Evolutionary conservation across 2,113 vertebrate species (phyloP).

Genomic region (Heptranchias perlo): DNA sequence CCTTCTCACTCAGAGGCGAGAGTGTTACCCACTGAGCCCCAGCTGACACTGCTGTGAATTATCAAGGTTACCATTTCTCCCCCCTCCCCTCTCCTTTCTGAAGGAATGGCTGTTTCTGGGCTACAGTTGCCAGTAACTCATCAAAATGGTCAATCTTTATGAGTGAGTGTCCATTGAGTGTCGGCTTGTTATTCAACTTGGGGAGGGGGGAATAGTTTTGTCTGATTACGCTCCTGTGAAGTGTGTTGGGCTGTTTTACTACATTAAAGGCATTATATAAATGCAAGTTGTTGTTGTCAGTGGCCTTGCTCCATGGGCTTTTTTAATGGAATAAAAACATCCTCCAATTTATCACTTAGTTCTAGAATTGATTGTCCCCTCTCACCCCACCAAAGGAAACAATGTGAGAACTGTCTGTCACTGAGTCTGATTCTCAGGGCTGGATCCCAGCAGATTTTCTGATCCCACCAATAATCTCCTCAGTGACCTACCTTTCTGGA

Average conservation of each 20-base stretch:
- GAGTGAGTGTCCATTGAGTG: no score
- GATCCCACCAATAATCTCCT: neutral
- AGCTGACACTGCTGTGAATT: no score
- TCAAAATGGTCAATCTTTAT: no score
- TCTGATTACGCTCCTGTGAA: no score
- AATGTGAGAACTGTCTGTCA: neutral
- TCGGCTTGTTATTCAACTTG: no score
- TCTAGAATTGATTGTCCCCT: neutral
- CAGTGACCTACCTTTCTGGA: conserved; percentile 62
- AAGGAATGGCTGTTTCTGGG: neutral
- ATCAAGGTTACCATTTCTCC: neutral
- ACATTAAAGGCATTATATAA: neutral
- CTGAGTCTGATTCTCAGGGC: neutral
- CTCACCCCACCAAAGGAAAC: neutral
- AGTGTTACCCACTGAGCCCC: no score
- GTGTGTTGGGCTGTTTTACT: no score
- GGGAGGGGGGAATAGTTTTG: no score
- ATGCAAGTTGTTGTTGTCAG: neutral
- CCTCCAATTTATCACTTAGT: neutral
- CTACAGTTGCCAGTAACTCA: neutral
- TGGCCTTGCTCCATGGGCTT: neutral
- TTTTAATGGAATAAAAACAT: neutral
- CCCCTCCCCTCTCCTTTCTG: neutral
- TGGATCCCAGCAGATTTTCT: neutral
- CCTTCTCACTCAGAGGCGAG: no score